Percentiles rank a stretch among this genome's conserved stretches.
Conservation (phyloP, 2,113 vertebrate genomes). For the Rutilus rutilus region DNA sequence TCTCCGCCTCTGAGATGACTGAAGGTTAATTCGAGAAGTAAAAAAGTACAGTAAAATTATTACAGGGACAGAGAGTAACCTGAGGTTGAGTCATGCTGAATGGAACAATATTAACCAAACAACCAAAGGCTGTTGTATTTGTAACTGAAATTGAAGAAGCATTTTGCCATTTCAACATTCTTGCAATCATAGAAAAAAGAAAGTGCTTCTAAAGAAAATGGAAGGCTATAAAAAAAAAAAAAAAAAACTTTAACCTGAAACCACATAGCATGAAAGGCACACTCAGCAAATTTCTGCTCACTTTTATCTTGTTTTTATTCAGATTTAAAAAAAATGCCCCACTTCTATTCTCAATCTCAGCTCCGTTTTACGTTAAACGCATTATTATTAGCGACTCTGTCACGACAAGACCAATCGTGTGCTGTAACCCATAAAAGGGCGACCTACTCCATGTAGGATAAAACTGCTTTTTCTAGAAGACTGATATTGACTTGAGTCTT, state of each 20-base stretch:
- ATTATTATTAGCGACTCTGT: neutral
- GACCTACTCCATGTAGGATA: neutral
- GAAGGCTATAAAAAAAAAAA: neutral
- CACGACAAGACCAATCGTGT: neutral
- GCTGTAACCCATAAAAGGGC: neutral
- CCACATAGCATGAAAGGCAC: neutral
- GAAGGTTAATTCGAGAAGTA: neutral
- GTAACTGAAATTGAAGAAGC: neutral
- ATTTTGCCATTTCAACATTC: neutral
- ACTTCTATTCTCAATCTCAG: neutral
- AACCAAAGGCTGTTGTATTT: neutral
- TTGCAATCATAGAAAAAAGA: neutral
- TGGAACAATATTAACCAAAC: neutral
- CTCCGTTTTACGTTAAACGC: neutral
- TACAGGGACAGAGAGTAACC: neutral
- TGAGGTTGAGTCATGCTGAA: neutral
- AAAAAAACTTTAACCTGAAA: neutral
- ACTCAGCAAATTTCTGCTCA: constrained; percentile 17
- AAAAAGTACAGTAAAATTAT: neutral
- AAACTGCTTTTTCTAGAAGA: neutral
- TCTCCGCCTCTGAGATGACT: neutral
- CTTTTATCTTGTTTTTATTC: neutral
- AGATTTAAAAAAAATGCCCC: neutral
- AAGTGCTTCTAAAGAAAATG: neutral
- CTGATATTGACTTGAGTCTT: neutral